phyloP scores from a whole-genome alignment of 2,888 invertebrate genomes.

The Cheiracanthium punctorium region DNA sequence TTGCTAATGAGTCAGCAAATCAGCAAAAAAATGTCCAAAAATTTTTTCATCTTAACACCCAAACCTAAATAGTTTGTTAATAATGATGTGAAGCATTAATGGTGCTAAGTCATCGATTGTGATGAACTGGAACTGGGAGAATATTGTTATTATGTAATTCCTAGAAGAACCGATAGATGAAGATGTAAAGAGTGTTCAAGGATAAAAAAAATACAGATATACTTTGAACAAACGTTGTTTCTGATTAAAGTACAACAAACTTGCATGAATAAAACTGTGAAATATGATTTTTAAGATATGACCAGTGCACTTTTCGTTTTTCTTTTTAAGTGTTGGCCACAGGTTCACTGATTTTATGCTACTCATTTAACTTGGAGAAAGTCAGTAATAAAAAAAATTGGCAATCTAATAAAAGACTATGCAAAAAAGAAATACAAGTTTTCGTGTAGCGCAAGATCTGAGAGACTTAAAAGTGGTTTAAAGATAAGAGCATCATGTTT shows the following conservation, averaged over 20 bases:
- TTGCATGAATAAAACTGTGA: neutral
- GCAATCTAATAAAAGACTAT: no score
- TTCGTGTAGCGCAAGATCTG: neutral
- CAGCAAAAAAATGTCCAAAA: no score
- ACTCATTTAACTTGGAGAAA: neutral
- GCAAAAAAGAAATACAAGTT: neutral
- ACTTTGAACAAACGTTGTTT: neutral
- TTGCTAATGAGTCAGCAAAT: no score
- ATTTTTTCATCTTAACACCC: no score
- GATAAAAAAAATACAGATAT: neutral
- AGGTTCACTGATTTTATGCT: conserved; percentile 2
- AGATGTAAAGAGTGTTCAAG: no score
- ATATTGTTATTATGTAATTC: neutral
- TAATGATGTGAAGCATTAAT: neutral
- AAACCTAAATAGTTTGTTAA: neutral
- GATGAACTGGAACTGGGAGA: neutral
- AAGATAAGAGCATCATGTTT: neutral
- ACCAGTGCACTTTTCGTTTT: neutral
- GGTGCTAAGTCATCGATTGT: conserved; percentile 27
- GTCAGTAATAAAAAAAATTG: neutral
- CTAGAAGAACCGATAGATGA: no score
- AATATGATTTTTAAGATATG: neutral
- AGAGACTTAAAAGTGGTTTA: neutral
- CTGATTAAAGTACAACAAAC: conserved; percentile 1
- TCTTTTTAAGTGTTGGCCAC: neutral